Conservation (phyloP, 2,797 vertebrate genomes). For the Mycteria americana region DNA sequence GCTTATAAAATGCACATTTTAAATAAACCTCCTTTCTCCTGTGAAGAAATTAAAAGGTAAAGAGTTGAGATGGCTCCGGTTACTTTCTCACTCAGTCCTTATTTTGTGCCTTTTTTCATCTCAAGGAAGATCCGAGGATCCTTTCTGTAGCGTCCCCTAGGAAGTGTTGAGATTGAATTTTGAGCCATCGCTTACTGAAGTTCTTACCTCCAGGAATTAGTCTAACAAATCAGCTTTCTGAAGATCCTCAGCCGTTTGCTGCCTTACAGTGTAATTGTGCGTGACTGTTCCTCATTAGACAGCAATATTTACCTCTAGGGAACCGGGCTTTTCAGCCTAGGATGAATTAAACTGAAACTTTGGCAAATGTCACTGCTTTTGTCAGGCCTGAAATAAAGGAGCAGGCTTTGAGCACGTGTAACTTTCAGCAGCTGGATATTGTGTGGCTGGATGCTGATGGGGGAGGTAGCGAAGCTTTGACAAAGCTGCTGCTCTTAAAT, state of each 20-base stretch:
- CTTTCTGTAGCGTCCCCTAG: not conserved
- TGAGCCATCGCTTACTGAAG: not conserved
- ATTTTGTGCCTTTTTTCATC: not conserved
- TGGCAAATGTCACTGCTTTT: conserved; percentile 52
- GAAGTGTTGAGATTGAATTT: not conserved
- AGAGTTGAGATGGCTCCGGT: not conserved
- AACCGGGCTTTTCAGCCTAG: not conserved
- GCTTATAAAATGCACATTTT: not conserved
- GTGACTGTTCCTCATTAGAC: conserved; percentile 47
- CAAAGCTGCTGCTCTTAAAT: not conserved
- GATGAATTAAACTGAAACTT: conserved; percentile 45
- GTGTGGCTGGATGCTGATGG: not conserved
- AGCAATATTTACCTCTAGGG: conserved; percentile 62
- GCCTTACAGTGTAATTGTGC: not conserved
- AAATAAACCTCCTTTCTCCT: not conserved
- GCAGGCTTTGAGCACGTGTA: not conserved
- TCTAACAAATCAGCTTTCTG: not conserved
- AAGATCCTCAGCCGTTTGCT: conserved; percentile 1
- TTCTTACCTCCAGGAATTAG: conserved; percentile 42
- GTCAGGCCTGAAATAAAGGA: conserved; percentile 37
- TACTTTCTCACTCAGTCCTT: not conserved
- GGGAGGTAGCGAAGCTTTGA: not conserved
- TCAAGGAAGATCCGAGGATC: not conserved
- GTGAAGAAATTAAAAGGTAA: not conserved
- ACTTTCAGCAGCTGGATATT: not conserved